Base-by-base conservation (phyloP, 2,888 invertebrate genomes). In the Thymelicus sylvestris region DNA sequence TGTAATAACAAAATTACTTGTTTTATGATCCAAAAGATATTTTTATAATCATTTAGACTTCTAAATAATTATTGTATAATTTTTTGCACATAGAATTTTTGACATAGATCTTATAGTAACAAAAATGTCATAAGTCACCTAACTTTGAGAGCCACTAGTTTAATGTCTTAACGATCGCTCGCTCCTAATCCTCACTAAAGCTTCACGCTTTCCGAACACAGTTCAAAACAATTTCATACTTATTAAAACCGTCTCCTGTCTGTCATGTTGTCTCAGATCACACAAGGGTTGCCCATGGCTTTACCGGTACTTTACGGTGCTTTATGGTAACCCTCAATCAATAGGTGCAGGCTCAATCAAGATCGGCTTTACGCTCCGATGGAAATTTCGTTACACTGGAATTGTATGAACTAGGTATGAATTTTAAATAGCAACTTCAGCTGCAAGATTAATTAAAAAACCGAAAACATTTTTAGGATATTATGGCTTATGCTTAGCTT, bases 141-240 rank as follows among this genome's bases (percentile, higher is more conserved):
- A 81, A 85, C 75, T 89, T 93, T 92, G 89, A 85, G 84, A 79
- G 76, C 57, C 87, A 66, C 71, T 47, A 52, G 78, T 79, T n/a
- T n/a, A 81, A 83, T 82, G 81, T 83, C 84, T 86, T 85, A 83
- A 82, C 83, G 84, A 84, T 86, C 84, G 78, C 73, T 70, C 81
- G 74, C 10, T 77, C 78, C 78, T 92, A 92, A 92, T 91, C 92
- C 90, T 80, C 76, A 78, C 87, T 81, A 89, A 87, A 87, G 87
- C 86, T 92, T 93, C 88, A 93, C 93, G 93, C 89, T 91, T 83
- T 82, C 84, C 81, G 89, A 86, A 74, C 92, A 86, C 85, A 75
- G 81, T 87, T 91, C 91, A 92, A 92, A 93, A 93, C 92, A 93
- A 92, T 92, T 92, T 93, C 84, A 86, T 86, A 87, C 88, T 85